Conservation (phyloP, 2,888 invertebrate genomes). For the Megaustenia siamemsis region DNA sequence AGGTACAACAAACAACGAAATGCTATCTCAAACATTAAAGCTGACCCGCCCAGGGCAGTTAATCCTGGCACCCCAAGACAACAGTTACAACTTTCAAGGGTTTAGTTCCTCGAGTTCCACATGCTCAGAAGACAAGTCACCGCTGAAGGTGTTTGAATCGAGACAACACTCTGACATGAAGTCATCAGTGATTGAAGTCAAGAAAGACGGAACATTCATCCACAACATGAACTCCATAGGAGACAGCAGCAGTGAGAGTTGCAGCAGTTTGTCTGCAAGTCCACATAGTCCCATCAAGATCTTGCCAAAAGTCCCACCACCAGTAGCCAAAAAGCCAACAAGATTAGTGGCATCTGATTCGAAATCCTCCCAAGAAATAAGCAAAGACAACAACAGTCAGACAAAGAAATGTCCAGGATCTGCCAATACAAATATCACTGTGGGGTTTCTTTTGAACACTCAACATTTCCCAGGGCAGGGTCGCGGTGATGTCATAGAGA, state of each 20-base stretch:
- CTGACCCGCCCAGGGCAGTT: slow-evolving; percentile 59
- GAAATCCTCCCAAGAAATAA: not conserved
- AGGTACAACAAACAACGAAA: slow-evolving; percentile 7
- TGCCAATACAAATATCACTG: slow-evolving; percentile 43
- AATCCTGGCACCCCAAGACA: slow-evolving; percentile 69
- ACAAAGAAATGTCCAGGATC: slow-evolving; percentile 12
- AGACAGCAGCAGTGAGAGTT: slow-evolving; percentile 25
- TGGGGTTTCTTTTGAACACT: slow-evolving; percentile 42
- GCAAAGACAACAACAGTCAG: not conserved
- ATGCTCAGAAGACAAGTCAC: slow-evolving; percentile 62
- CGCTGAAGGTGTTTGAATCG: slow-evolving; percentile 37
- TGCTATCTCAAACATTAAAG: not conserved
- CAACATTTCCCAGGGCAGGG: not conserved
- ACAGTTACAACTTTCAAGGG: slow-evolving; percentile 66
- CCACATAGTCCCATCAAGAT: slow-evolving; percentile 37
- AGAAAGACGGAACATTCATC: slow-evolving; percentile 37
- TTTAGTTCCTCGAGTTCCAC: slow-evolving; percentile 66
- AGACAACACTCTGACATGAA: slow-evolving; percentile 36
- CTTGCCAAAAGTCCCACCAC: slow-evolving; percentile 42
- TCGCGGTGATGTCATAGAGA: slow-evolving; percentile 24
- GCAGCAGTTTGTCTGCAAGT: not conserved
- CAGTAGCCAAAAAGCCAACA: slow-evolving; percentile 46
- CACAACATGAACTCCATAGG: not conserved
- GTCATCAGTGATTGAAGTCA: slow-evolving; percentile 44
- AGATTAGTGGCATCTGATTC: slow-evolving; percentile 37